Evolutionary conservation across 2,888 invertebrate species (phyloP), one percentile per base, ranked within the genome.

Genomic region (Ferrisia virgata): DNA sequence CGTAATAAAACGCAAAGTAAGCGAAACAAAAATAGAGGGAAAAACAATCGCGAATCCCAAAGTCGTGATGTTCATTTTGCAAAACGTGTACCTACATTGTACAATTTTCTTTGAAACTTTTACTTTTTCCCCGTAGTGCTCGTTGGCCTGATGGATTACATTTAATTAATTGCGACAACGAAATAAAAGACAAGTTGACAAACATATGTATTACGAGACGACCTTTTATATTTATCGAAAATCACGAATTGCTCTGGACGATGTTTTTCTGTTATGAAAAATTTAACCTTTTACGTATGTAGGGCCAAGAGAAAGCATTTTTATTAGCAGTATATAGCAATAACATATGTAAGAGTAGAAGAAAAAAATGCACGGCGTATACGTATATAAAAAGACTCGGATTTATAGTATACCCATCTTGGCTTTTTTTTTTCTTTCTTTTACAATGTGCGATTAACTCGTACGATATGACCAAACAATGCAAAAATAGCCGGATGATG

Each of bases 221-320:
- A 64, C n/a, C 33, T 31, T 36, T 36, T n/a, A n/a, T n/a, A 33
- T 36, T 76, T 76, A 76, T 76, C 72, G 72, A 76, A 76, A 76
- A 76, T 76, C 72, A 76, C 72, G 72, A 76, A 76, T 36, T 76
- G 72, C 36, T 36, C 15, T n/a, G n/a, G n/a, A n/a, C n/a, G 31
- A 13, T n/a, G 22, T 28, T 64, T 64, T 64, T 13, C 64, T 13
- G 31, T 76, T 31, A 76, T 76, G 36, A 76, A 76, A 53, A 76
- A 76, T 36, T 76, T 76, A 76, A 76, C 72, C 72, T 36, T 76
- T 76, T 6, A 9, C 36, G 36, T 33, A 36, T 36, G n/a, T 8
- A 64, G 72, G 72, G 15, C 72, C 72, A 76, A 76, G 72, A 76
- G 72, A 76, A 76, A 76, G 72, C 72, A 76, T 76, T 76, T 72